Conservation (phyloP, 2,888 invertebrate species). For the Gortyna flavago region DNA sequence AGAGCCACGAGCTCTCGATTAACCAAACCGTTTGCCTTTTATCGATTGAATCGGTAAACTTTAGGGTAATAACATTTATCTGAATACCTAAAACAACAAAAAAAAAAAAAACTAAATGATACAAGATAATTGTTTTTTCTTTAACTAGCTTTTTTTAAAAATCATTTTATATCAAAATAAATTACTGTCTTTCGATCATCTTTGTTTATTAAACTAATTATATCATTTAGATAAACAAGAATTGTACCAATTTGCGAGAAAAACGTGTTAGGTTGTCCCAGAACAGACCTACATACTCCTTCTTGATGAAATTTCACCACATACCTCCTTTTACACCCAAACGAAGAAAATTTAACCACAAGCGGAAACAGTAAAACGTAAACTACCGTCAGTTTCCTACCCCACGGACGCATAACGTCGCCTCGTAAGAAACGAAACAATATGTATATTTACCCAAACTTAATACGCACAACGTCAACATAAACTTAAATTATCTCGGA, state of each 20-base stretch:
- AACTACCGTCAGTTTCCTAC: conserved; percentile 46
- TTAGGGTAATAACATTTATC: not conserved
- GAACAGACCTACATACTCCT: not conserved
- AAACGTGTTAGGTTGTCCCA: not conserved
- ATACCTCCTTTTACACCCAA: conserved; percentile 4
- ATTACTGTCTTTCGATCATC: not conserved
- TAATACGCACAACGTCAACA: conserved; percentile 61
- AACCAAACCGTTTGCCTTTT: conserved; percentile 34
- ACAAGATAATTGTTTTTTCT: not conserved
- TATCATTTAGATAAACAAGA: not conserved
- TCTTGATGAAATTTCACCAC: conserved; percentile 35
- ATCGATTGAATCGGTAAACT: conserved; percentile 34
- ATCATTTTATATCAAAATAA: not conserved
- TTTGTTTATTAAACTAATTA: conserved; percentile 2
- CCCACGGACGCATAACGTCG: conserved; percentile 41
- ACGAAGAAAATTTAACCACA: conserved; percentile 43
- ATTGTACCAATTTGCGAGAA: not conserved
- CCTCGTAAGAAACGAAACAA: conserved; percentile 59
- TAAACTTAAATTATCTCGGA: conserved; percentile 67
- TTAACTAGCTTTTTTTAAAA: not conserved
- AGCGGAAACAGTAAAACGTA: conserved; percentile 51
- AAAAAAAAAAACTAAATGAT: too few species aligned
- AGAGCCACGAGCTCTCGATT: conserved; percentile 36
- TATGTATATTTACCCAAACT: conserved; percentile 53
- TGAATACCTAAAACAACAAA: too few species aligned